phyloP scores from a whole-genome alignment of 2,888 invertebrate genomes.

The Gymnocheta viridis region DNA sequence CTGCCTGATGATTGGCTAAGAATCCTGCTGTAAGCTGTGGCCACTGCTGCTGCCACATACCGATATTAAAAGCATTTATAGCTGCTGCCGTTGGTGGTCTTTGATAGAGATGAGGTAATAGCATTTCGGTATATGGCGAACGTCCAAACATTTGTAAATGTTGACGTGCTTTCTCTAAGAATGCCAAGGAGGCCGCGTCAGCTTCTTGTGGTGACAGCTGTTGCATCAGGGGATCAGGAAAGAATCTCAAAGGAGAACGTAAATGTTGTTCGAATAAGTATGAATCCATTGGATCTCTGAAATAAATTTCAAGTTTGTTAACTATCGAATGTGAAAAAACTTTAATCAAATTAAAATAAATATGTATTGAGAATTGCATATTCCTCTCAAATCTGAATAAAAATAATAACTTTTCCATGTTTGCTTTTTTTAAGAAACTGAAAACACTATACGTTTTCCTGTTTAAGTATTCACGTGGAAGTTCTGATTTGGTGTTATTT shows the following conservation, averaged over 20 bases:
- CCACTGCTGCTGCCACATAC: slow-evolving; percentile 83
- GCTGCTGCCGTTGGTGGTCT: slow-evolving; percentile 78
- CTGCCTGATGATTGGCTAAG: slow-evolving; percentile 80
- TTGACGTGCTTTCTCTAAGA: slow-evolving; percentile 82
- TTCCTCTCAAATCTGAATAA: too few relatives aligned
- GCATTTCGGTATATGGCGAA: slow-evolving; percentile 82
- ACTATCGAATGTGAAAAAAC: neutral
- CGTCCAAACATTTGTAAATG: slow-evolving; percentile 82
- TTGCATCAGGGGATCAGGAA: slow-evolving; percentile 81
- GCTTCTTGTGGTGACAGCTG: slow-evolving; percentile 82
- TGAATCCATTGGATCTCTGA: slow-evolving; percentile 82
- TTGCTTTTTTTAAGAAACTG: too few relatives aligned
- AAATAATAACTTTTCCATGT: too few relatives aligned
- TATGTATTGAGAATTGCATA: too few relatives aligned
- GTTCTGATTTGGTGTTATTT: too few relatives aligned
- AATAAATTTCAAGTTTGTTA: slow-evolving; percentile 49
- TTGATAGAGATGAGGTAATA: slow-evolving; percentile 82
- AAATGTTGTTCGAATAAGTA: slow-evolving; percentile 82
- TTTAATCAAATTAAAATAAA: too few relatives aligned
- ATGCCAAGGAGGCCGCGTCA: slow-evolving; percentile 81
- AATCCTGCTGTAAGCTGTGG: slow-evolving; percentile 82
- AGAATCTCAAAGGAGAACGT: slow-evolving; percentile 81
- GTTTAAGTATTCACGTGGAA: too few relatives aligned
- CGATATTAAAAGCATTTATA: slow-evolving; percentile 81
- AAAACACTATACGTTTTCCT: too few relatives aligned